Base-by-base conservation (phyloP, 1,140 invertebrate genomes). In the Habropoda laboriosa region DNA sequence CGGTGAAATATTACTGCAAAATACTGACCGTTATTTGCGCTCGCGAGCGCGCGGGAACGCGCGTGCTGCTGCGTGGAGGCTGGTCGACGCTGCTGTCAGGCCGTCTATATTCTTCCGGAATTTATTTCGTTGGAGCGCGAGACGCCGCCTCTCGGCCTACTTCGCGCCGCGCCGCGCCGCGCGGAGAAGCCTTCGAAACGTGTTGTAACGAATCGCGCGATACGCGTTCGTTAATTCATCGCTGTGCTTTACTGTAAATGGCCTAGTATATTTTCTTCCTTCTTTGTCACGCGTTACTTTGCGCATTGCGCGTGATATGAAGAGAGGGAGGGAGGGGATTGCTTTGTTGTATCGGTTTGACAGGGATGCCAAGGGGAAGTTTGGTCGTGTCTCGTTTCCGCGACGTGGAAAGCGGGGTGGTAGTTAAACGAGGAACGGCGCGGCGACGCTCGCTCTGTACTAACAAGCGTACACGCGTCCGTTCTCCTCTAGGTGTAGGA, bases 1-100 rank as follows among this genome's bases (percentile, higher is more conserved):
- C 92, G 89, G 91, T 93, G 92, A 93, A 93, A 93, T 93, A 93
- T 93, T 93, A 91, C 92, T 92, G 90, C 91, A 92, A 93, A 93
- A 93, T 92, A 92, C 90, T 91, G 91, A 92, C 90, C 91, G 92
- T 92, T 93, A 93, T 93, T 92, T 92, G 85, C 91, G 89, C 79
- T 66, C 70, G 74, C 87, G 88, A 75, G 87, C 75, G 58, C 76
- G 68, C 82, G 82, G 55, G 58, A 53, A 64, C 45, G 58, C 72
- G 73, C 74, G 75, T 71, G 42, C 42, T 47, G 55, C 63, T 1
- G 57, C 40, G 64, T 64, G 32, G 40, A 45, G 66, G 27, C 32
- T 55, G 49, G 49, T 67, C 40, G n/a, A 4, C 51, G 55, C 53
- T 85, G 85, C 81, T 84, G 79, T 85, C 79, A 81, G 72, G 45